A percentile compares a stretch with the other conserved stretches of the same genome.
These are phyloP conservation scores for Heloderma charlesbogerti DNA, from an alignment of 2,113 vertebrate species.

Conservation along the genomic window DNA sequence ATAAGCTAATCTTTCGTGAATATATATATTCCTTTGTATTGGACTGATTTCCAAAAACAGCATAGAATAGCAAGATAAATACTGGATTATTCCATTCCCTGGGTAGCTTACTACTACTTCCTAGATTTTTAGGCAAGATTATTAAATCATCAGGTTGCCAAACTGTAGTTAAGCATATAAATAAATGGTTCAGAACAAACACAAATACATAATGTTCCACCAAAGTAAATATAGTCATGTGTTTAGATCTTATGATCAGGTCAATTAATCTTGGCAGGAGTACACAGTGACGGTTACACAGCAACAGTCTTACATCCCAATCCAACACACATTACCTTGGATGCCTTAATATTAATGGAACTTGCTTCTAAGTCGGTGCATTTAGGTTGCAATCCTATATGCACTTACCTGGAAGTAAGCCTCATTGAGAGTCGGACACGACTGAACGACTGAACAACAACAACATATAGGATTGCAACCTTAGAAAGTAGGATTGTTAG, in stretches of 20 bases:
- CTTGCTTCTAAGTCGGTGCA: neutral
- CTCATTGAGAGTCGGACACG: no score
- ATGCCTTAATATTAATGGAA: neutral
- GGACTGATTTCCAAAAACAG: neutral
- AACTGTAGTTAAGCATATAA: conserved; percentile 17
- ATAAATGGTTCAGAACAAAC: conserved; percentile 12
- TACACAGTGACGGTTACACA: neutral
- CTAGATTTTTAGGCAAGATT: neutral
- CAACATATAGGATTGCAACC: neutral
- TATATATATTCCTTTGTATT: neutral
- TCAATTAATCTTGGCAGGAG: conserved; percentile 21
- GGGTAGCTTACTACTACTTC: neutral
- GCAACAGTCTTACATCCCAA: neutral
- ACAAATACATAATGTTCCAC: conserved; percentile 24
- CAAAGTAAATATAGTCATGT: conserved; percentile 21
- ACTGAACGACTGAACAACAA: no score
- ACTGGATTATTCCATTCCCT: neutral
- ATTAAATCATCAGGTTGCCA: neutral
- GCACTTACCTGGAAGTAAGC: no score
- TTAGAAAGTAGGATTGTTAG: neutral
- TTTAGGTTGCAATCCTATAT: neutral
- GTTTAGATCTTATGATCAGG: conserved; percentile 14
- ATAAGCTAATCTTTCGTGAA: neutral
- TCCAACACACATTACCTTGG: neutral
- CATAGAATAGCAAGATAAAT: neutral